Evolutionary conservation across 2,113 vertebrate genomes (phyloP).

Genomic region (Lepus europaeus): DNA sequence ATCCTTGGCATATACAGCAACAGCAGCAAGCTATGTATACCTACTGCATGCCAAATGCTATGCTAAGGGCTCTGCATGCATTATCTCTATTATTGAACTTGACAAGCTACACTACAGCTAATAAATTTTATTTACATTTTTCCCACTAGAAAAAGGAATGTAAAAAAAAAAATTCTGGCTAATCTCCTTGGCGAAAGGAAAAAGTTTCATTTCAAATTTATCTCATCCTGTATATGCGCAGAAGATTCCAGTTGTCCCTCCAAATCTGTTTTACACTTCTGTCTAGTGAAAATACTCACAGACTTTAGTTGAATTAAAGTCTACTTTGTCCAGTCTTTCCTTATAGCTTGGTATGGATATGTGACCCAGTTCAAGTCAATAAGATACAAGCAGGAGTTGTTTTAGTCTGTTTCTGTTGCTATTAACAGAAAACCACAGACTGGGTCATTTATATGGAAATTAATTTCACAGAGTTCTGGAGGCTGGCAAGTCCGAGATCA

Average conservation of each 20-base stretch:
- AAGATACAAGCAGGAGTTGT: background rate
- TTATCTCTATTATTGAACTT: background rate
- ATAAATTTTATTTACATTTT: background rate
- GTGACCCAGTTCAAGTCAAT: background rate
- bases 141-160: constrained; percentile 29
- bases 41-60: background rate
- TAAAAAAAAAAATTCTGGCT: background rate
- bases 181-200: constrained; percentile 34
- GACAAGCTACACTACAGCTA: background rate
- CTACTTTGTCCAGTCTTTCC: background rate
- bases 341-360: background rate
- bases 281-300: background rate
- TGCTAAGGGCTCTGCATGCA: background rate
- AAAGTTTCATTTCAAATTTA: constrained; percentile 20
- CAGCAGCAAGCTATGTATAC: background rate
- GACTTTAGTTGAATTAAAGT: constrained; percentile 32
- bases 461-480: background rate
- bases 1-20: background rate
- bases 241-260: background rate
- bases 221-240: background rate
- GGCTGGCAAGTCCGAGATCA: background rate
- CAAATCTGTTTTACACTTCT: background rate
- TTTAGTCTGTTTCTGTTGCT: background rate
- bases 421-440: background rate
- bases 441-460: background rate